Evolutionary conservation across 2,888 invertebrate species (phyloP).

Genomic region (Heliconius erato): DNA sequence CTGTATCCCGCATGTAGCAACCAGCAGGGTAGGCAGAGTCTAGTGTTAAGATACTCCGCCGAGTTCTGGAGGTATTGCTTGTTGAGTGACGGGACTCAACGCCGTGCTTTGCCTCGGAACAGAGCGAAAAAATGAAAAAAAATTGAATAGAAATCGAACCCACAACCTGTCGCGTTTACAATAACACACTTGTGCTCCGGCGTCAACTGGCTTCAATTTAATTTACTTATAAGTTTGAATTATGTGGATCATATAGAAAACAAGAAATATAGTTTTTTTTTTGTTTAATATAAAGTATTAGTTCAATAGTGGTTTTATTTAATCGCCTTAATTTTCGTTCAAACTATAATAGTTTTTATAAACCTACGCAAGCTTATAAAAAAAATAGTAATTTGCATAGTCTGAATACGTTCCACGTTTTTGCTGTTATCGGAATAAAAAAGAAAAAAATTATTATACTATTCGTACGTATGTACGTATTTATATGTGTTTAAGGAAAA

Average conservation of each 20-base stretch:
- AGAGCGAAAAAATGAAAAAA: too few species aligned
- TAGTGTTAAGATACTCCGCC: too few species aligned
- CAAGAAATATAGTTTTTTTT: not conserved
- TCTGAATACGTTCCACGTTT: not conserved
- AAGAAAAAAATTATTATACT: not conserved
- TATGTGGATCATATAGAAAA: not conserved
- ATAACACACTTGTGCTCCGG: too few species aligned
- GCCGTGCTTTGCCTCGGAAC: too few species aligned
- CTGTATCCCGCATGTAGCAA: not conserved
- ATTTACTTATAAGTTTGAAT: too few species aligned
- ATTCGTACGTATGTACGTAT: not conserved
- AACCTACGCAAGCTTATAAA: not conserved
- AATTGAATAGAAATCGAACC: too few species aligned
- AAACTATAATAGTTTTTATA: not conserved
- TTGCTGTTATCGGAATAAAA: too few species aligned
- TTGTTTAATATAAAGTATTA: not conserved
- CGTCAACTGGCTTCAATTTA: too few species aligned
- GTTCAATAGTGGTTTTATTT: not conserved
- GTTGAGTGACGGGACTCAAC: too few species aligned
- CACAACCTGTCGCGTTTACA: too few species aligned
- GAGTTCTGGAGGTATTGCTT: too few species aligned
- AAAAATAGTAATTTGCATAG: not conserved
- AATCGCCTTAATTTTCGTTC: not conserved
- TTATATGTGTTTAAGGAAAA: not conserved
- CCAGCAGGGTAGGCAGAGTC: too few species aligned